Percentiles rank a stretch among this genome's conserved stretches.
These are phyloP conservation scores for Agrilus cyanescens DNA, from an alignment of 2,888 invertebrate genomes.

Conservation along the genomic window DNA sequence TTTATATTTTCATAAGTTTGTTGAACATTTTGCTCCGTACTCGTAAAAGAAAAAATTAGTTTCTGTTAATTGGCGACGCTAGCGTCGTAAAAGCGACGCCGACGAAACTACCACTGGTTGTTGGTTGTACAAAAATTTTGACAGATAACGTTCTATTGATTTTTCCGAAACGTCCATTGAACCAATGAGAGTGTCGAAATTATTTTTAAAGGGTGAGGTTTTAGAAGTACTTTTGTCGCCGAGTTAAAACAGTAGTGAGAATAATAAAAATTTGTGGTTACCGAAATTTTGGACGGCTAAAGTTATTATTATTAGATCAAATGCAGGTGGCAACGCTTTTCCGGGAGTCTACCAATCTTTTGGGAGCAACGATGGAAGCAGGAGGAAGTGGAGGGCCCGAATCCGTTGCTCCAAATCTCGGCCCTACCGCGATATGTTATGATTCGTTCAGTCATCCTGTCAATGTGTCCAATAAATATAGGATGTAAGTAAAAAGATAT, in stretches of 20 bases:
- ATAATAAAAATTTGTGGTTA: conserved; percentile 2
- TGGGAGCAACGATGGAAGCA: conserved; percentile 51
- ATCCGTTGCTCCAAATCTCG: conserved; percentile 25
- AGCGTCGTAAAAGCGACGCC: conserved; percentile 34
- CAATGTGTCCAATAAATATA: conserved; percentile 35
- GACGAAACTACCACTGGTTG: conserved; percentile 33
- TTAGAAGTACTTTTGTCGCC: conserved; percentile 23
- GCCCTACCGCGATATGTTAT: conserved; percentile 26
- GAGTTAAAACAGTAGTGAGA: conserved; percentile 14
- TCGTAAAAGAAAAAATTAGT: no score
- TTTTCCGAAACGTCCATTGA: conserved; percentile 48
- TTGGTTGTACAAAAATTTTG: conserved; percentile 38
- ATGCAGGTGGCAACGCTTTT: conserved; percentile 60
- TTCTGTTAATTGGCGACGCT: conserved; percentile 6
- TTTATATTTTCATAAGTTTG: no score
- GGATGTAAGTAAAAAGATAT: conserved; percentile 31
- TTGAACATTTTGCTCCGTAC: no score
- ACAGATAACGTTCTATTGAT: conserved; percentile 51
- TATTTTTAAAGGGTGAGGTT: conserved; percentile 44
- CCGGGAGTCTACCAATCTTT: conserved; percentile 53
- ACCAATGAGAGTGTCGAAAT: conserved; percentile 40
- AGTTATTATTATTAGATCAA: conserved; percentile 2
- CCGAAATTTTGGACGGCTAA: no score
- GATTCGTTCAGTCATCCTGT: conserved; percentile 33
- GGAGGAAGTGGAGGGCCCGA: conserved; percentile 32